Base-by-base conservation (phyloP, 92 coral and sea anemone genomes). In the Porites evermanni region DNA sequence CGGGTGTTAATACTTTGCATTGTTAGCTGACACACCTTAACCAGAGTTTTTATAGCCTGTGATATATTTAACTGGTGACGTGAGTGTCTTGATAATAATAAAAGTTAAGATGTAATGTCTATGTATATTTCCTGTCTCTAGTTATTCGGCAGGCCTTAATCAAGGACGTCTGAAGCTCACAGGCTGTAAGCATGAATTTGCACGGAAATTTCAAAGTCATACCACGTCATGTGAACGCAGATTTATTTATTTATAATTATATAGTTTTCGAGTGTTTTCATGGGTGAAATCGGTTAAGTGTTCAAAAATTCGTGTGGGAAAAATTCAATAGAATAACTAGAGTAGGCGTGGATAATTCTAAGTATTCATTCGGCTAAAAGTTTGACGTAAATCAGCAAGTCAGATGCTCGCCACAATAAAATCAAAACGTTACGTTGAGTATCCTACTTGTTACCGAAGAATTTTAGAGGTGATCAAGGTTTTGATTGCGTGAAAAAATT, bases 211-310 rank as follows among this genome's bases (percentile, higher is more conserved):
- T 11, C 14, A 11, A 8, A 56, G 61, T 56, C 61, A 56, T 0
- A 2, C 61, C 61, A 56, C 61, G 8, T 14, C 12, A 56, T 38
- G 47, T 38, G 47, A 56, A 56, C 14, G 60, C 78, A 47, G 16
- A 19, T 4, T 38, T 6, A 47, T 54, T 19, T 29, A 64, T 59
- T 26, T 77, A 8, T 77, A 59, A 11, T 18, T 38, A 8, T 7
- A 17, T 29, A 17, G 19, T 14, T 66, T 77, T 60, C 69, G 63
- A n/a, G 70, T 44, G 47, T 29, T 38, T 54, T 64, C 87, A 82
- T 58, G 87, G 87, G 58, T 82, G 87, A 82, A 60, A 70, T 70
- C 70, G 8, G 12, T 64, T 66, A 44, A 83, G 80, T 83, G 64
- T 4, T 60, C 11, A 4, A 51, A 52, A 74, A 51, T 63, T 83